A percentile compares a stretch with the other conserved stretches of the same genome.
Conservation (phyloP, 2,888 invertebrate species). For the Crioceris asparagi region DNA sequence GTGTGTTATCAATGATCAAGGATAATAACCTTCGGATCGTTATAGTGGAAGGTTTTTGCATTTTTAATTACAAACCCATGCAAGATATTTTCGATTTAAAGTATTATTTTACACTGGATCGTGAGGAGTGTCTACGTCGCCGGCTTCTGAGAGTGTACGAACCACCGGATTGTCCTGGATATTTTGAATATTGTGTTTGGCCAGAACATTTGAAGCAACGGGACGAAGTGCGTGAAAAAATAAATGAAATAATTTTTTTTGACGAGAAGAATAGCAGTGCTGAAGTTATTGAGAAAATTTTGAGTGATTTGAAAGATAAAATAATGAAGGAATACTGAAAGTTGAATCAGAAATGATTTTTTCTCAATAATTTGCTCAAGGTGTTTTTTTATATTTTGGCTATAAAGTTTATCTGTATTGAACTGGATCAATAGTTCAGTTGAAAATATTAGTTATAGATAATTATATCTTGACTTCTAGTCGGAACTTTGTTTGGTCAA, state of each 20-base stretch:
- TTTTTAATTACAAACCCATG: constrained; percentile 59
- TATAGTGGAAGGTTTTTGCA: constrained; percentile 67
- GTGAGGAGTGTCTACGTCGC: constrained; percentile 55
- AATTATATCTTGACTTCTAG: too few species aligned
- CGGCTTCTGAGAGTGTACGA: constrained; percentile 58
- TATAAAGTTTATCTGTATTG: too few species aligned
- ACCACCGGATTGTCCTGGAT: constrained; percentile 79
- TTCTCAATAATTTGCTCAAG: too few species aligned
- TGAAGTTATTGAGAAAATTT: too few species aligned
- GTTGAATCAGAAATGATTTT: too few species aligned
- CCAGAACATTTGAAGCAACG: constrained; percentile 63
- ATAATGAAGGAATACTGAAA: too few species aligned
- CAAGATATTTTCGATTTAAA: constrained; percentile 56
- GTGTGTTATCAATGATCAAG: neutral
- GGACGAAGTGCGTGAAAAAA: constrained; percentile 34
- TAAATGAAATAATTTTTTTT: constrained; percentile 27
- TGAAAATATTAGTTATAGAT: too few species aligned
- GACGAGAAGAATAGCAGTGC: constrained; percentile 22
- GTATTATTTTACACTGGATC: constrained; percentile 61
- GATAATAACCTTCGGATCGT: constrained; percentile 28
- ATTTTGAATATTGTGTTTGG: constrained; percentile 86
- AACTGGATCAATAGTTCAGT: too few species aligned
- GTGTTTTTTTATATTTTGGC: too few species aligned
- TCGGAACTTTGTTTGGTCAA: too few species aligned
- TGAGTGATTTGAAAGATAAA: too few species aligned